Evolutionary conservation across 2,888 invertebrate species (phyloP).

Genomic region (Liopterus haemorrhoidalis): DNA sequence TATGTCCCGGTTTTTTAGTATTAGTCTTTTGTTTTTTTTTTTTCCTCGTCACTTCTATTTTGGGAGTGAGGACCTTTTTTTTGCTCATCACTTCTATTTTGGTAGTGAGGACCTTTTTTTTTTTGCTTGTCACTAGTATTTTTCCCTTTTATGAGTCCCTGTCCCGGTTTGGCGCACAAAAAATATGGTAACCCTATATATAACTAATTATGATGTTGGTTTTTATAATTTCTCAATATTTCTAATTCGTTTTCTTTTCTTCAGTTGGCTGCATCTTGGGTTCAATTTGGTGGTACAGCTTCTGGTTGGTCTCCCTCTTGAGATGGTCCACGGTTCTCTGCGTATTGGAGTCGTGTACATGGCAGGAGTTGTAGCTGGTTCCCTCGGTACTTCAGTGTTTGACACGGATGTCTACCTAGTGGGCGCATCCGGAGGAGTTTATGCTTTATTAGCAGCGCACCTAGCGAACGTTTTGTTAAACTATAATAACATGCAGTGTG

Average conservation of each 20-base stretch:
- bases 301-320: conserved; percentile 86
- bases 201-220: conserved; percentile 5
- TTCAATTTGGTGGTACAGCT: conserved; percentile 93
- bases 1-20: no score
- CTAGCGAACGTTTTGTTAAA: conserved; percentile 91
- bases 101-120: no score
- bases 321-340: conserved; percentile 91
- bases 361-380: conserved; percentile 86
- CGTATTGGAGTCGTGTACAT: conserved; percentile 85
- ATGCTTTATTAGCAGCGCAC: conserved; percentile 92
- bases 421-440: conserved; percentile 96
- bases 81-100: no score
- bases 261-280: conserved; percentile 84
- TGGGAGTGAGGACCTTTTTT: no score
- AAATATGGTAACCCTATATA: no score
- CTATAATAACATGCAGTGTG: conserved; percentile 93
- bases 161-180: no score
- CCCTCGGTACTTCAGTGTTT: conserved; percentile 82
- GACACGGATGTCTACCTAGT: conserved; percentile 92
- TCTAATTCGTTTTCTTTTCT: conserved; percentile 37
- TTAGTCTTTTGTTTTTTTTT: conserved; percentile 8
- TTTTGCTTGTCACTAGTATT: no score
- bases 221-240: conserved; percentile 8
- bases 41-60: conserved; percentile 6
- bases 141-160: no score